Conservation (phyloP, 1,140 invertebrate genomes). For the Drosophila repletoides region DNA sequence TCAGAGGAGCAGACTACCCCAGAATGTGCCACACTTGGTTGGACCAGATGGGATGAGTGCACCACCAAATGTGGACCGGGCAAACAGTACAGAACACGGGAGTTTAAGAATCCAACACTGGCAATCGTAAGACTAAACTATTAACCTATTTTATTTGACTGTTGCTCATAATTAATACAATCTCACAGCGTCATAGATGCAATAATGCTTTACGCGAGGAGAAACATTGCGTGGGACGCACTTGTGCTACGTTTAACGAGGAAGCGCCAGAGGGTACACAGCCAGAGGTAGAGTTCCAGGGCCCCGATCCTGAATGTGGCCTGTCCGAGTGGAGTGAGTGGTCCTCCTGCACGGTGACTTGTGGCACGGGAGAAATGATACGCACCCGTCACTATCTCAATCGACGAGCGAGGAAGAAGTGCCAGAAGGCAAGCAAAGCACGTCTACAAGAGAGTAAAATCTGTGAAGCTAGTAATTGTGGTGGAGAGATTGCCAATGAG, state of each 20-base stretch:
- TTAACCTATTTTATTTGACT: not conserved
- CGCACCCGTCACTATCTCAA: conserved; percentile 68
- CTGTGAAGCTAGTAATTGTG: conserved; percentile 69
- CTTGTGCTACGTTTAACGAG: conserved; percentile 83
- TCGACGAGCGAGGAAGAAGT: conserved; percentile 73
- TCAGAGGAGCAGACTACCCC: conserved; percentile 78
- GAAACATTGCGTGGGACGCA: conserved; percentile 83
- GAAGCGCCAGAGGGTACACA: conserved; percentile 47
- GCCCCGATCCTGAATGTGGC: conserved; percentile 84
- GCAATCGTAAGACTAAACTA: conserved; percentile 81
- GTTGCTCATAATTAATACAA: not conserved
- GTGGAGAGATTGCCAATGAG: conserved; percentile 64
- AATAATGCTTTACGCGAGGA: conserved; percentile 83
- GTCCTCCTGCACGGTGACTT: conserved; percentile 89
- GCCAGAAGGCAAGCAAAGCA: conserved; percentile 70
- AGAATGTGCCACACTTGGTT: conserved; percentile 87
- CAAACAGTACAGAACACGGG: conserved; percentile 86
- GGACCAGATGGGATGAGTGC: conserved; percentile 91
- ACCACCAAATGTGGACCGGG: conserved; percentile 91
- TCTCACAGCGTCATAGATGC: conserved; percentile 83
- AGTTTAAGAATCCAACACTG: conserved; percentile 84
- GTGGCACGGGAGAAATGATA: conserved; percentile 80
- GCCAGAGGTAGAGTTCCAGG: conserved; percentile 21
- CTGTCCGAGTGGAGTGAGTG: conserved; percentile 89
- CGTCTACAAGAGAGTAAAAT: conserved; percentile 54